Base-by-base conservation (phyloP, 2,888 invertebrate species). In the Drosophila barbarae region DNA sequence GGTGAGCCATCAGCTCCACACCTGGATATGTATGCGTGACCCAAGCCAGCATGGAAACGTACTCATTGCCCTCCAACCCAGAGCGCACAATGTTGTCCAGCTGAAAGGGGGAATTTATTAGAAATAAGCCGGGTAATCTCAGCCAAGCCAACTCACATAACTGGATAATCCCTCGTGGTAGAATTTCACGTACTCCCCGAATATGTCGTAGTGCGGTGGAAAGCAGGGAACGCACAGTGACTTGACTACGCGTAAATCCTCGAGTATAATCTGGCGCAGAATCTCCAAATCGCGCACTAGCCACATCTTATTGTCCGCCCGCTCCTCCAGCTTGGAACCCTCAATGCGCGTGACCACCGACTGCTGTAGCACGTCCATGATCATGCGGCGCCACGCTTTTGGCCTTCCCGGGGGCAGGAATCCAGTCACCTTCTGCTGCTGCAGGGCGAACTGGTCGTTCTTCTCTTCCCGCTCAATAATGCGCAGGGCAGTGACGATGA, bases 401-500 rank as follows among this genome's bases (percentile, higher is more conserved):
- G 98, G 99, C 36, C 99, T 92, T 0, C 97, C 98, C 0, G 98
- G 98, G 1, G 99, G 96, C 90, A 97, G 91, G 87, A 98, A 99
- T 1, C 96, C 96, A 4, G 95, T 95, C 77, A 89, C 85, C 55
- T 89, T 89, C 44, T 89, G 89, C 56, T 89, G 89, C 88, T 94
- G 93, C 71, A 95, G 84, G 10, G 97, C 96, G 90, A 95, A 95
- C 77, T 93, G 93, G 91, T 99, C 99, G 34, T 96, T 94, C 90
- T 96, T 96, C 86, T 99, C 98, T 89, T 99, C 99, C 56, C 99
- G 91, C 89, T 99, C 99, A 80, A 99, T 96, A 57, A 99, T 98
- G 73, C 99, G 92, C 36, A 99, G 89, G 0, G 97, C 98, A 8
- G 98, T 98, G 0, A 99, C 99, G 76, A 99, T 96, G 9, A 97